A percentile compares a stretch with the other conserved stretches of the same genome.
These are phyloP conservation scores for Otis tarda DNA, from an alignment of 2,113 vertebrate species.

Conservation along the genomic window DNA sequence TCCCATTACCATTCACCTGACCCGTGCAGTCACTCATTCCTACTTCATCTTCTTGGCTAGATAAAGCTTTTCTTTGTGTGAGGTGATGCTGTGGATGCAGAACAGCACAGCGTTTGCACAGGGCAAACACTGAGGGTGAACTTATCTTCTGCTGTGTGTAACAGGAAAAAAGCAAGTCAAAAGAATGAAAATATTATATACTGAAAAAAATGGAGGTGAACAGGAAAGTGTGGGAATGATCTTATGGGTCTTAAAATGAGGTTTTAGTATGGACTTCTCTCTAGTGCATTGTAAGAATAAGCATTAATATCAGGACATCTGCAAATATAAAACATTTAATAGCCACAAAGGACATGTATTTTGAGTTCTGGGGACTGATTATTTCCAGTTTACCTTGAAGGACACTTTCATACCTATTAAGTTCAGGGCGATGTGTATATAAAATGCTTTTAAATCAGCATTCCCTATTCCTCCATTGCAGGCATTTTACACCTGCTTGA, in stretches of 20 bases:
- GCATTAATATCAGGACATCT: not conserved
- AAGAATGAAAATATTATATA: not conserved
- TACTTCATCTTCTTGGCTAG: fast-evolving
- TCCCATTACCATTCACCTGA: not conserved
- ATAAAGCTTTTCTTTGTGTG: not conserved
- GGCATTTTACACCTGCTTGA: slow-evolving; percentile 9
- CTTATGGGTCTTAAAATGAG: not conserved
- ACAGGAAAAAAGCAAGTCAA: not conserved
- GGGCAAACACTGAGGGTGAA: not conserved
- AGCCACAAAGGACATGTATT: not conserved
- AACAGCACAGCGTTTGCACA: not conserved
- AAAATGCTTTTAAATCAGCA: not conserved
- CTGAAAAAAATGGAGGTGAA: not conserved
- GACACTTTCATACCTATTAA: not conserved
- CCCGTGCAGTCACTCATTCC: not conserved
- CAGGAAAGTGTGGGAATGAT: not conserved
- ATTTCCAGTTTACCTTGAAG: not conserved
- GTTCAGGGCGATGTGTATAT: not conserved
- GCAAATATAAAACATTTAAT: not conserved
- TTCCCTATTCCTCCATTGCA: not conserved
- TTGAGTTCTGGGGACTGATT: not conserved
- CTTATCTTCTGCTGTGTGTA: not conserved
- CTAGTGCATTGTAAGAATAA: not conserved
- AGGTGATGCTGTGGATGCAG: not conserved
- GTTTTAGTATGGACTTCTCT: not conserved